Percentiles rank a stretch among this genome's conserved stretches.
Evolutionary conservation across 2,888 invertebrate genomes (phyloP).

Genomic region (Drosophila atripex): DNA sequence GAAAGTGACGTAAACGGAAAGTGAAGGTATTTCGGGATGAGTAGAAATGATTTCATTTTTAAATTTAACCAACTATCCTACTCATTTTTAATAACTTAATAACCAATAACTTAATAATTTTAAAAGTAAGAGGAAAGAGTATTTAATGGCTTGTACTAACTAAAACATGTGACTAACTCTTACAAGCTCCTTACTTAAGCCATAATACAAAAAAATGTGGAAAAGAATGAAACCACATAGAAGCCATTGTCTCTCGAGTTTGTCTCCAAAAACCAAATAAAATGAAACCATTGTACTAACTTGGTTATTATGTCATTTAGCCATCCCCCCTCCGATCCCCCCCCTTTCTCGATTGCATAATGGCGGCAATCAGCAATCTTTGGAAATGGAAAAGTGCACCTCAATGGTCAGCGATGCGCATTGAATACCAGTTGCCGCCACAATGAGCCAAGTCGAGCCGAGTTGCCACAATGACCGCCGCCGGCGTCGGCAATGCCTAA

Average conservation of each 20-base stretch:
- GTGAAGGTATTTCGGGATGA: slow-evolving; percentile 21
- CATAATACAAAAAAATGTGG: neutral
- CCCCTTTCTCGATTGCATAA: slow-evolving; percentile 30
- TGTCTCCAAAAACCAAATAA: slow-evolving; percentile 4
- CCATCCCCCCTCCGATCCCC: neutral
- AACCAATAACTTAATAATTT: too few species aligned
- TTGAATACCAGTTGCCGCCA: slow-evolving; percentile 36
- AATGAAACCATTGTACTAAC: slow-evolving; percentile 3
- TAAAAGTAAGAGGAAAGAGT: too few species aligned
- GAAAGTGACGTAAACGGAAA: slow-evolving; percentile 4
- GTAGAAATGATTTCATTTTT: neutral
- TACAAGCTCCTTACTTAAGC: neutral
- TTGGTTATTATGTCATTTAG: slow-evolving; percentile 27
- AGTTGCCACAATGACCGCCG: slow-evolving; percentile 35
- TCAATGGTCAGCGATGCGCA: slow-evolving; percentile 46
- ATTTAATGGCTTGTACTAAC: neutral
- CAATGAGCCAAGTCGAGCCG: too few species aligned
- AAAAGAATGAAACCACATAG: slow-evolving; percentile 6
- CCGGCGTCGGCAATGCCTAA: slow-evolving; percentile 38
- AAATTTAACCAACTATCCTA: neutral
- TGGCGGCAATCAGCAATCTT: slow-evolving; percentile 30
- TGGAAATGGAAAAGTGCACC: slow-evolving; percentile 35
- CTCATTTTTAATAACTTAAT: too few species aligned
- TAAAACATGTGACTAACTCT: neutral
- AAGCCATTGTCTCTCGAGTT: neutral